Base-by-base conservation (phyloP, 1,140 invertebrate species). In the Drosophila bifasciata region DNA sequence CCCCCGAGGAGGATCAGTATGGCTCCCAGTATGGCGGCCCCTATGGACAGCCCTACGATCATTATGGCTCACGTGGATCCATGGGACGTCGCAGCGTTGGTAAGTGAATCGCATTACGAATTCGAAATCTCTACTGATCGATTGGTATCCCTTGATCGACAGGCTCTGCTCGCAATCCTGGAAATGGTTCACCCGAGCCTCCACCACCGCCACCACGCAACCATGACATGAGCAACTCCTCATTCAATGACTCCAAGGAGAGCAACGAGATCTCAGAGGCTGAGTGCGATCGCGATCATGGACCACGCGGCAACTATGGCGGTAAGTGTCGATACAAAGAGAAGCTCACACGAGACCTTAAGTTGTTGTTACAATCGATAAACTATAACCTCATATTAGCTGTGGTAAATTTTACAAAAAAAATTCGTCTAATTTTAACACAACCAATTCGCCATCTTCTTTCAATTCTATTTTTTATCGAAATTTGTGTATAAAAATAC, bases 181-280 rank as follows among this genome's bases (percentile, higher is more conserved):
- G 94, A 53, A 94, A 93, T 49, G 92, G 93, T 46, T 96, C 95
- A 32, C 96, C 96, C 56, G 96, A 97, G 93, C 96, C 96, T 36
- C 96, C 96, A 72, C 96, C 96, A 93, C 96, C 94, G 84, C 96
- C 94, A 79, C 95, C 94, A 91, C 92, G 95, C 64, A 95, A 94
- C 76, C 95, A 95, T 81, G 95, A 95, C 79, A 94, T 93, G 76
- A 94, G 93, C 84, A 94, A 94, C 76, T 95, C 94, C 41, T 96
- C 95, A 66, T 97, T 96, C 92, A 97, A 97, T 92, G 96, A 97
- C 90, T 97, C 96, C 89, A 97, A 97, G 92, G 96, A 97, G 89
- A 97, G 96, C 92, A 97, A 97, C 92, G 96, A 98, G 92, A 97
- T 97, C 91, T 97, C 96, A 89, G 97, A 98, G 93, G 96, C 96